Evolutionary conservation across 1,140 invertebrate genomes (phyloP).

Genomic region (Macrotrachela quadricornifera): DNA sequence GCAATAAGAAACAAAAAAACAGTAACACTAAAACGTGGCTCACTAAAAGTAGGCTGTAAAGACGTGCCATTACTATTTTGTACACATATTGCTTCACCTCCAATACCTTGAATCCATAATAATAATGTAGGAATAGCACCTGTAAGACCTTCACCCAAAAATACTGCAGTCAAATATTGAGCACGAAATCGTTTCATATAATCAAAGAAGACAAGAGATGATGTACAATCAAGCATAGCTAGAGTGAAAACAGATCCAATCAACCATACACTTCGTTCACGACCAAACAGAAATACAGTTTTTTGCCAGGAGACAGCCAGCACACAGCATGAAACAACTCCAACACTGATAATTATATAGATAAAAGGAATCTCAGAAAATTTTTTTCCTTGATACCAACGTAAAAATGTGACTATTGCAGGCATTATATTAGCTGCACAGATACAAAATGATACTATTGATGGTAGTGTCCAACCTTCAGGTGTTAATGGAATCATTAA

Average conservation of each 20-base stretch:
- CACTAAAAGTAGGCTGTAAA: no score
- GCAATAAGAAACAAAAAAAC: no score
- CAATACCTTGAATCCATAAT: slow-evolving; percentile 52
- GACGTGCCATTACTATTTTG: no score
- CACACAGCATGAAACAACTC: not conserved
- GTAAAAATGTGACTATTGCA: no score
- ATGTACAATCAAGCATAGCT: slow-evolving; percentile 67
- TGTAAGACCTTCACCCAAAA: slow-evolving; percentile 54
- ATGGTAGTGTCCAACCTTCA: slow-evolving; percentile 58
- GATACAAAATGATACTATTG: no score
- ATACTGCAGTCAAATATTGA: slow-evolving; percentile 44
- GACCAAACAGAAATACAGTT: not conserved
- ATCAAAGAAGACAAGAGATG: slow-evolving; percentile 67
- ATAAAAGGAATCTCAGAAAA: not conserved
- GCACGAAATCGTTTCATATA: slow-evolving; percentile 57
- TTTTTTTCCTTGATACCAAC: no score
- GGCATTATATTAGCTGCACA: no score
- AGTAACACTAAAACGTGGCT: no score
- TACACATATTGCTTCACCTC: no score
- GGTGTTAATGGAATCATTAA: slow-evolving; percentile 50
- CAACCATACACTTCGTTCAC: slow-evolving; percentile 20
- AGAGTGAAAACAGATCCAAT: slow-evolving; percentile 53
- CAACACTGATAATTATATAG: not conserved
- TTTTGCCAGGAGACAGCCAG: not conserved
- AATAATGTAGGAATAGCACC: slow-evolving; percentile 63